Base-by-base conservation (phyloP, 2,888 invertebrate genomes). In the Zygogramma bicolorata region DNA sequence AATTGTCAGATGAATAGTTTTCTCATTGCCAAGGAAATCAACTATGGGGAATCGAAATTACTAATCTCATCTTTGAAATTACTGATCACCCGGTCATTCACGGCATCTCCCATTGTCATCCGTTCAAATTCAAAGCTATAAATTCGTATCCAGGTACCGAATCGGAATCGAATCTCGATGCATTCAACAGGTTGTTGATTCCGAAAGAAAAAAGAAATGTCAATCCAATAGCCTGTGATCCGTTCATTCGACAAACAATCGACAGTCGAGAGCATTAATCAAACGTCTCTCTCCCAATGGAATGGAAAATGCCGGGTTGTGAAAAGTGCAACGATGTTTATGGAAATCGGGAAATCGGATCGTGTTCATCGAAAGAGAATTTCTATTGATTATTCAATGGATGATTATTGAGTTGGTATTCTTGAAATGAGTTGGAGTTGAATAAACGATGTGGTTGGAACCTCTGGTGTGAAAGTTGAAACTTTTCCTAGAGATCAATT, bases 181-280 rank as follows among this genome's bases (percentile, higher is more conserved):
- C 70, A 65, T 70, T 61, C 71, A 71, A 71, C 71, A 71, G 71
- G 71, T 67, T 57, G 67, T 27, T 63, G 61, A 67, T 71, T 71
- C 20, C 18, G 13, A 46, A 40, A 67, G 66, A 71, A 71, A 67
- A 67, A 61, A 61, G 38, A 71, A 67, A 67, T 67, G 42, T 42
- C 67, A 42, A 67, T 71, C 58, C 71, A 62, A 71, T 67, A 62
- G 67, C 71, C 29, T 42, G 42, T 31, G 69, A 69, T 69, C 69
- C 63, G 46, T 57, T 70, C 59, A 42, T 34, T 60, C 60, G 60
- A 62, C 71, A 59, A 67, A 71, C 67, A 67, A 71, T 71, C 34
- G 71, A 71, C 71, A 71, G 60, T 59, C 71, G 71, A 71, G 71
- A 67, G 34, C 71, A 67, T 71, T 71, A 71, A 71, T 71, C 71